Conservation (phyloP, 2,888 invertebrate species). For the Glyphotaelius pellucidus region DNA sequence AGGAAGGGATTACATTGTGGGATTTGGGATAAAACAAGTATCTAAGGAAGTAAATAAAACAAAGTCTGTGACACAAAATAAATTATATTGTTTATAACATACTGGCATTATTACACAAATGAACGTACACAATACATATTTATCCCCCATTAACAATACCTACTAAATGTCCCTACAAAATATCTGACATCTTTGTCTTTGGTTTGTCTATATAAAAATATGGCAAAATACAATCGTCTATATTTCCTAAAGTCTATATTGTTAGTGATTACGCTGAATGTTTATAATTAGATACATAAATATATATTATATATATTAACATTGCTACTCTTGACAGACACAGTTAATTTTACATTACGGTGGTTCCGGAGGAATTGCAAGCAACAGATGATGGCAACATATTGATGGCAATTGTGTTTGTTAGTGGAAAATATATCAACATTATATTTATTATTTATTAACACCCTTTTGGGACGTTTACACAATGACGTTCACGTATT, state of each 20-base stretch:
- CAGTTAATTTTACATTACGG: conserved; percentile 29
- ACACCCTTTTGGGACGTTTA: too few relatives aligned
- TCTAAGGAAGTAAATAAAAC: background rate
- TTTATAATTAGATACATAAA: conserved; percentile 21
- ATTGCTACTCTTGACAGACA: conserved; percentile 45
- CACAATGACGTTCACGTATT: too few relatives aligned
- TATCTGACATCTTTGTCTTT: conserved; percentile 65
- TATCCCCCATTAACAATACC: conserved; percentile 44
- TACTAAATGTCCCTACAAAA: conserved; percentile 65
- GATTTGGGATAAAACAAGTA: background rate
- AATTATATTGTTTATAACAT: conserved; percentile 58
- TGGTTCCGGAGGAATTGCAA: background rate
- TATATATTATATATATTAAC: background rate
- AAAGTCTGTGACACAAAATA: conserved; percentile 63
- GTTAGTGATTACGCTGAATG: conserved; percentile 57
- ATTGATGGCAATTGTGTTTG: too few relatives aligned
- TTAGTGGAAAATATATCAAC: too few relatives aligned
- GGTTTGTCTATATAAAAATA: conserved; percentile 67
- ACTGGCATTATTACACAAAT: conserved; percentile 65
- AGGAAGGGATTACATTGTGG: too few relatives aligned
- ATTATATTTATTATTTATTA: too few relatives aligned
- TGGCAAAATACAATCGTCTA: conserved; percentile 66
- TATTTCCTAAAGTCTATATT: conserved; percentile 60
- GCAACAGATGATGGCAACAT: background rate
- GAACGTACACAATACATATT: conserved; percentile 65